Percentiles rank a stretch among this genome's conserved stretches.
Conservation (phyloP, 2,113 vertebrate species). For the Pteronura brasiliensis region DNA sequence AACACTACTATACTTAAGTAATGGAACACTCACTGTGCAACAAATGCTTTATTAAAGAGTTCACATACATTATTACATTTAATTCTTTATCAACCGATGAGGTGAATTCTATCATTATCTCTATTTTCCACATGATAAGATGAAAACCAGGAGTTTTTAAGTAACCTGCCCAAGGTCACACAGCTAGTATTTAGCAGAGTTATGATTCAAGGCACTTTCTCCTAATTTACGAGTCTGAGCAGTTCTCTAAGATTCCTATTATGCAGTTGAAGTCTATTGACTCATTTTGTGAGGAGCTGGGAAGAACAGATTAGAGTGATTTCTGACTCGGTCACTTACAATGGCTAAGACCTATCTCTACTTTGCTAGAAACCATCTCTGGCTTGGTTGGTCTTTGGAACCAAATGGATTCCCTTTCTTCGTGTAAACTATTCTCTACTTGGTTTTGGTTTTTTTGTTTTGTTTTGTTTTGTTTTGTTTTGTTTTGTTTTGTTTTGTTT, state of each 20-base stretch:
- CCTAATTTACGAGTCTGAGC: neutral
- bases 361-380: neutral
- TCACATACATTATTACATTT: neutral
- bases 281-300: neutral
- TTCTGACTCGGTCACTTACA: conserved; percentile 13
- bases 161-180: neutral
- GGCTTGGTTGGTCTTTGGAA: neutral
- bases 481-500: neutral
- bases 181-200: neutral
- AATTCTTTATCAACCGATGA: neutral
- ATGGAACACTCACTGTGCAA: neutral
- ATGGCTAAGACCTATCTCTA: neutral
- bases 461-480: no score
- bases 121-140: neutral
- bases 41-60: neutral
- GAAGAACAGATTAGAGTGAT: neutral
- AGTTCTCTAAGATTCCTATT: neutral
- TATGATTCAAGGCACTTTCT: neutral
- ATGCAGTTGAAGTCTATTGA: neutral
- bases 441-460: neutral
- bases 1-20: neutral
- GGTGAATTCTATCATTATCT: neutral
- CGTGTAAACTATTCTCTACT: neutral
- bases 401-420: neutral
- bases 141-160: neutral